Evolutionary conservation across 2,113 vertebrate species (phyloP).

Genomic region (Cynoglossus semilaevis): DNA sequence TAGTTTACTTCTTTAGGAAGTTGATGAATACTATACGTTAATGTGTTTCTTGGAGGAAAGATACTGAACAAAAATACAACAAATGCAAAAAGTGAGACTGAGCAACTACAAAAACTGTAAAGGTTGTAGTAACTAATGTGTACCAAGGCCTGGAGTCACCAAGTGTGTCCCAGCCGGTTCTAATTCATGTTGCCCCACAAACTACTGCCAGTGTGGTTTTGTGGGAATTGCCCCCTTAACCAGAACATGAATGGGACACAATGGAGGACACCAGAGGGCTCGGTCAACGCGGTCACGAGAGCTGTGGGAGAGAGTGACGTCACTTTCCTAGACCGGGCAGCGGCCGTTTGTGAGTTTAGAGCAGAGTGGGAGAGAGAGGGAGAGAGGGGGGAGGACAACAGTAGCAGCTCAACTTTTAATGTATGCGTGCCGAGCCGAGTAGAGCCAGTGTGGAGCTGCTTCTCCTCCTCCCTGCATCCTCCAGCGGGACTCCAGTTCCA

Average conservation of each 20-base stretch:
- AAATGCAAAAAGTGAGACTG: too few species aligned
- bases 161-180: background rate
- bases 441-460: conserved; percentile 24
- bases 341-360: conserved; percentile 49
- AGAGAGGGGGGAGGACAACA: conserved; percentile 1
- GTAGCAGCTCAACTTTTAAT: conserved; percentile 61
- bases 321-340: conserved; percentile 66
- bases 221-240: conserved; percentile 33
- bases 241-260: conserved; percentile 49
- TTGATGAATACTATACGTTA: too few species aligned
- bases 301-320: conserved; percentile 65
- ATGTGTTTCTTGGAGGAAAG: too few species aligned
- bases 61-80: too few species aligned
- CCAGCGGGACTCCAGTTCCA: conserved; percentile 7
- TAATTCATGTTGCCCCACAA: background rate
- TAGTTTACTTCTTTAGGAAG: too few species aligned
- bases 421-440: conserved; percentile 44
- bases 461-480: conserved; percentile 15
- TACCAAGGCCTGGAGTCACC: too few species aligned
- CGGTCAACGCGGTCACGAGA: conserved; percentile 51
- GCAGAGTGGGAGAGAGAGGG: background rate
- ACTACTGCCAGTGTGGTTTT: conserved; percentile 7
- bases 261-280: conserved; percentile 33
- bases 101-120: too few species aligned
- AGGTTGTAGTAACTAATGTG: too few species aligned